Evolutionary conservation across 2,888 invertebrate species (phyloP).

Genomic region (Gortyna flavago): DNA sequence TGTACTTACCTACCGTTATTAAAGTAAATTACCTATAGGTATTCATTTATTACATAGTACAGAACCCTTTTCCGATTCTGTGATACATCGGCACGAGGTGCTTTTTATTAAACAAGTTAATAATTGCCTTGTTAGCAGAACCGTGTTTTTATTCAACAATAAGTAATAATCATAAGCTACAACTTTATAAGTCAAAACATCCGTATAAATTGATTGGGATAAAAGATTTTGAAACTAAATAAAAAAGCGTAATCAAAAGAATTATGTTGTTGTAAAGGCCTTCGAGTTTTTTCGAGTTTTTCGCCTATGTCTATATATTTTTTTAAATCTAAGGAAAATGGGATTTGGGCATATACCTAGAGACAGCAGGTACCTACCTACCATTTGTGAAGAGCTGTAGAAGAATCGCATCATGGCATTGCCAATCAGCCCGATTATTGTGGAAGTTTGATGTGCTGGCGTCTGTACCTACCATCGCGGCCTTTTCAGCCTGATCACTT

Average conservation of each 20-base stretch:
- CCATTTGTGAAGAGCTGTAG: no score
- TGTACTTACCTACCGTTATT: no score
- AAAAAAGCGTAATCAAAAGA: conserved; percentile 13
- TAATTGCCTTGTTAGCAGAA: conserved; percentile 43
- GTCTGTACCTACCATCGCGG: no score
- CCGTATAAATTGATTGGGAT: conserved; percentile 31
- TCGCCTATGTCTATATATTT: accelerated
- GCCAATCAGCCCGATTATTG: no score
- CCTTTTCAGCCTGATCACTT: no score
- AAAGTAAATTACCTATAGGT: no score
- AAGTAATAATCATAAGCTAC: not conserved
- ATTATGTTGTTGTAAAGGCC: not conserved
- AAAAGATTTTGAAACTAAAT: not conserved
- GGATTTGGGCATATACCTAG: no score
- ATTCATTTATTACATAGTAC: conserved; percentile 8
- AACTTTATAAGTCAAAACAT: conserved; percentile 47
- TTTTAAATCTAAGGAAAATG: not conserved
- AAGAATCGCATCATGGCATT: no score
- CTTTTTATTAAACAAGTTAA: conserved; percentile 33
- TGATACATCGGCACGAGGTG: conserved; percentile 1
- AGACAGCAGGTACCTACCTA: no score
- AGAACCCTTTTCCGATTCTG: conserved; percentile 36
- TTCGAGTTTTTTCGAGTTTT: not conserved
- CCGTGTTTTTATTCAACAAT: conserved; percentile 40
- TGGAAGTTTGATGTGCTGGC: no score